Evolutionary conservation across 1,140 invertebrate species (phyloP), one percentile per base, ranked within the genome.

Genomic region (Panagrolaimus sp.): DNA sequence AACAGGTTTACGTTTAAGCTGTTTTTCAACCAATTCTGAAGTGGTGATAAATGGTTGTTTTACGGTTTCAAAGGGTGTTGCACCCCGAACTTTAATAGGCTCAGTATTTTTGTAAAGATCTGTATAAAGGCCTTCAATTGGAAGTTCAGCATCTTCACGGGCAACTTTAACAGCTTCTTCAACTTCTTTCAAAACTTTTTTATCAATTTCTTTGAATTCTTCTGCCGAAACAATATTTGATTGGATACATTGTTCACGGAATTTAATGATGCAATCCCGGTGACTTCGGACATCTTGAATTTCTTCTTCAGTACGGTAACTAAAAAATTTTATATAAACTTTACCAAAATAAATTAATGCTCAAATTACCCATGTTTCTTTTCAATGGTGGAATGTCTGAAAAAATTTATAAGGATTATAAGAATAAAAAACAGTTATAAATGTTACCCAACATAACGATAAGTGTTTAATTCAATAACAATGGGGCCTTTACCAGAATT

Each of bases 211-310:
- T 91, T 94, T 83, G 14, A 81, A 58, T 26, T 71, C 68, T 9
- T 72, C 78, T 52, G 87, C 85, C 26, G 88, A 88, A 1, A 87
- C 87, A 1, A 94, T 84, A 67, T 88, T 87, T 63, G 88, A 81
- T 48, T 87, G 86, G 7, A 92, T 78, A 68, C 93, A 88, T 82
- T 88, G 87, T 68, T 93, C 90, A 38, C 90, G 91, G 80, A 96
- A 92, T 45, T 88, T 88, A 17, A 89, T 90, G 38, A 96, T 91
- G 1, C 93, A 91, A 85, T 96, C 93, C 72, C 90, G 85, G 52
- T 88, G 91, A 78, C 93, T 89, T 70, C 94, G 85, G 1, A 95
- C 91, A 85, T 92, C 90, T 84, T 94, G 90, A 63, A 96, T 89
- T 85, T 96, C 93, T 77, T 94, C 91, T 74, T 93, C 87, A 0